Conservation (phyloP, 2,888 invertebrate genomes). For the Leptinotarsa tumamoca region DNA sequence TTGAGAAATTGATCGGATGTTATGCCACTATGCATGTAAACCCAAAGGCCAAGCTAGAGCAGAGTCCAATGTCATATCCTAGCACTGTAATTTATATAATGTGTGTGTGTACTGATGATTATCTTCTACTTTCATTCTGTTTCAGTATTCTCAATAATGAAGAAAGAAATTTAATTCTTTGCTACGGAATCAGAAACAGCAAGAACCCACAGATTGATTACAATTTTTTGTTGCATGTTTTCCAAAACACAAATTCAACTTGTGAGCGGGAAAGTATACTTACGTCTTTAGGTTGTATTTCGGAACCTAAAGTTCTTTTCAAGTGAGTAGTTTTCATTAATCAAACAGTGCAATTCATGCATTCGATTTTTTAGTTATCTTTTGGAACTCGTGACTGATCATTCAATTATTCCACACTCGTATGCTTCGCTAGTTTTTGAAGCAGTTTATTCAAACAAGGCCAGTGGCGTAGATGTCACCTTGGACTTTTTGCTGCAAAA, state of each 20-base stretch:
- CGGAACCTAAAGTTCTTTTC: constrained; percentile 13
- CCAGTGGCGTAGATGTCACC: constrained; percentile 17
- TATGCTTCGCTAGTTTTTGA: constrained; percentile 19
- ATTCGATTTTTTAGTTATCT: constrained; percentile 17
- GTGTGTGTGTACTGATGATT: too few relatives aligned
- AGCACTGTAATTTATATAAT: too few relatives aligned
- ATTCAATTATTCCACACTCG: constrained; percentile 24
- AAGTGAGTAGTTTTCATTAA: background rate
- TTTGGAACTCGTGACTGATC: constrained; percentile 18
- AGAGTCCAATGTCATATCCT: too few relatives aligned
- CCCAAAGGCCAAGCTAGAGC: too few relatives aligned
- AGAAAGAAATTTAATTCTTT: constrained; percentile 38
- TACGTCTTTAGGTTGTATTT: constrained; percentile 17
- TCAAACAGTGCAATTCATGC: background rate
- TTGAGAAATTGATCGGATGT: too few relatives aligned
- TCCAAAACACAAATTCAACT: constrained; percentile 51
- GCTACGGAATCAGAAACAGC: constrained; percentile 37
- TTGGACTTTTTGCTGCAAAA: constrained; percentile 12
- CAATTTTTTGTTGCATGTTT: constrained; percentile 13
- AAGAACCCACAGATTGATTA: constrained; percentile 38
- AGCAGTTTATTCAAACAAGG: constrained; percentile 20
- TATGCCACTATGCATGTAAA: too few relatives aligned
- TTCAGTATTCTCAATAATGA: constrained; percentile 41
- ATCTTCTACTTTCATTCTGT: background rate
- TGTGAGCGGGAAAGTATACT: constrained; percentile 62